A percentile compares a stretch with the other conserved stretches of the same genome.
These are phyloP conservation scores for Cryptomyrus ogoouensis DNA, from an alignment of 2,113 vertebrate genomes.

Conservation along the genomic window DNA sequence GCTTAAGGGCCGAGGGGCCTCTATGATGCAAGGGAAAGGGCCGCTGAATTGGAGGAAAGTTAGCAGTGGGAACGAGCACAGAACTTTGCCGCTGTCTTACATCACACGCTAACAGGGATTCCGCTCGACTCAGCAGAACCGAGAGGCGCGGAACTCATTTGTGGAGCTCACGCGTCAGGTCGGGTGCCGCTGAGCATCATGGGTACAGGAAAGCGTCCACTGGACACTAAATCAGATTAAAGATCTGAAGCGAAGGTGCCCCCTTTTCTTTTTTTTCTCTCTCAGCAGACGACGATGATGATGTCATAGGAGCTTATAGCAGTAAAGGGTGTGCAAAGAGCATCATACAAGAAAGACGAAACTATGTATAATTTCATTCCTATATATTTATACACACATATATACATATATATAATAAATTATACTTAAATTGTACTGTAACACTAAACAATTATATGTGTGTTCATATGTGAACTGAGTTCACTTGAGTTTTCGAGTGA, in stretches of 20 bases:
- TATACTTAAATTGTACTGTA: neutral
- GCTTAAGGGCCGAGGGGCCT: neutral
- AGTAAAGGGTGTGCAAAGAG: neutral
- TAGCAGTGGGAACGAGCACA: neutral
- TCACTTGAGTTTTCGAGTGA: neutral
- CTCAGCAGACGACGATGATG: neutral
- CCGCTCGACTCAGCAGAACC: conserved; percentile 1
- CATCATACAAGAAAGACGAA: neutral
- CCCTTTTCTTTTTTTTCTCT: neutral
- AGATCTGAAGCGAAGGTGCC: neutral
- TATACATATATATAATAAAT: neutral
- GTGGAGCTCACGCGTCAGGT: neutral
- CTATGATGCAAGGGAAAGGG: neutral
- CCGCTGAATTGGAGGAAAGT: neutral
- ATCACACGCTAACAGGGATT: neutral
- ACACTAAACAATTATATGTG: neutral
- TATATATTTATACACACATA: neutral
- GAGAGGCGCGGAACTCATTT: neutral
- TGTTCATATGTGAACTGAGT: neutral
- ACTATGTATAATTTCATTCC: neutral
- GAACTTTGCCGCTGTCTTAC: neutral
- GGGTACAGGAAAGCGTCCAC: neutral
- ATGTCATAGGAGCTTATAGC: neutral
- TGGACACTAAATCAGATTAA: neutral
- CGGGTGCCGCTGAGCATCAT: neutral